phyloP scores from a whole-genome alignment of 2,888 invertebrate genomes.

The Rhimphoctona megacephalus region DNA sequence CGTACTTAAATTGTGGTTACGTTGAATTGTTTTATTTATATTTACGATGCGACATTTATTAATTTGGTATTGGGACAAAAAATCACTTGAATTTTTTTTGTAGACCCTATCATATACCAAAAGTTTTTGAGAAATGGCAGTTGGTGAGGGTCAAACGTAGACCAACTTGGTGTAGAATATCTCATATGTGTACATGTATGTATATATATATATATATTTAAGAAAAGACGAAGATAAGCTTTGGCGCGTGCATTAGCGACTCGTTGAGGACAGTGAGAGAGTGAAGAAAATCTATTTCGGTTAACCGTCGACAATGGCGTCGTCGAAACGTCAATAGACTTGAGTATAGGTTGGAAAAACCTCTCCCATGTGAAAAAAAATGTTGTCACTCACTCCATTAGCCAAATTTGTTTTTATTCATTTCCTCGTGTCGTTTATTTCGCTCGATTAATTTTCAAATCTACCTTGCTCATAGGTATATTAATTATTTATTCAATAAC shows the following conservation, averaged over 20 bases:
- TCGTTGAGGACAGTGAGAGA: conserved; percentile 52
- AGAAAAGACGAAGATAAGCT: conserved; percentile 35
- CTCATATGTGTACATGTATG: conserved; percentile 13
- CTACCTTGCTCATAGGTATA: not conserved
- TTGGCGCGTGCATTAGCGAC: conserved; percentile 48
- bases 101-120: not conserved
- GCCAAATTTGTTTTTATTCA: conserved; percentile 36
- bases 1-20: not conserved
- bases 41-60: not conserved
- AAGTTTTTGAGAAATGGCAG: conserved; percentile 33
- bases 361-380: conserved; percentile 21
- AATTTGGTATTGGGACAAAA: not conserved
- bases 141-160: conserved; percentile 32
- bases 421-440: not conserved
- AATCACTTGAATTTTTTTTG: not conserved
- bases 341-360: conserved; percentile 58
- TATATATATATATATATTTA: not conserved
- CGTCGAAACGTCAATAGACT: conserved; percentile 73
- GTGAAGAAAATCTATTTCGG: conserved; percentile 72
- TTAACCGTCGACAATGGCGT: conserved; percentile 70
- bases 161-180: conserved; percentile 11
- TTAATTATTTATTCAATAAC: not conserved
- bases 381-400: conserved; percentile 54
- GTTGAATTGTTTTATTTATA: not conserved
- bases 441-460: not conserved